Base-by-base conservation (phyloP, 2,888 invertebrate genomes). In the Hemicrepidius hirtus region DNA sequence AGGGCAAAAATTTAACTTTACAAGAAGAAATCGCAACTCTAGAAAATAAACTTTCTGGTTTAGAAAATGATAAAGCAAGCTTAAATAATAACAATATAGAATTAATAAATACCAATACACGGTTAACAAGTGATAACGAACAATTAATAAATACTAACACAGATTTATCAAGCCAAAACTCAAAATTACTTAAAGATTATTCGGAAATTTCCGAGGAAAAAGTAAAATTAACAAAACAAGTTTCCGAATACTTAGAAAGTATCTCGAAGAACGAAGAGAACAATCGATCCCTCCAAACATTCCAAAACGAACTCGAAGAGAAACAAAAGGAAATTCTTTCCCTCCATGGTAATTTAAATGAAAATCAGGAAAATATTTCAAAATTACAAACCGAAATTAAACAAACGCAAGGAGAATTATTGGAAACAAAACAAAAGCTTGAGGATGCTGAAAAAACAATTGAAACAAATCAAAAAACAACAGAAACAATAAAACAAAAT, bases 401-500 rank as follows among this genome's bases (percentile, higher is more conserved):
- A 64, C 50, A 75, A 71, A 46, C 78, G 77, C 72, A 55, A 28
- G 16, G 7, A 28, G 55, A 55, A 1, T 16, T 55, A 16, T 35
- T 76, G 7, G 44, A 46, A 32, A 57, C 74, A 16, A 78, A 78
- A 59, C 68, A 74, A 20, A 71, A 76, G 63, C 40, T 79, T 12
- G 18, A 41, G 5, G 77, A 80, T 68, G n/a, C 75, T 24, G 40
- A 76, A 40, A 78, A 82, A 59, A 59, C 68, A 32, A 6, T 78
- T 5, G 79, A 80, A 57, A 78, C 79, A 40, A 76, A 75, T 13
- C 46, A 77, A 21, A 78, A 78, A 65, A 73, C 76, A 6, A 49
- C 76, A 12, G 75, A 75, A 57, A 24, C 80, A 5, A 76, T 75
- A n/a, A 59, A 35, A 44, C 21, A 21, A 20, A 21, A 7, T 2